Percentiles rank a stretch among this genome's conserved stretches.
Evolutionary conservation across 2,888 invertebrate genomes (phyloP).

Genomic region (Eumacrocentrus americanus): DNA sequence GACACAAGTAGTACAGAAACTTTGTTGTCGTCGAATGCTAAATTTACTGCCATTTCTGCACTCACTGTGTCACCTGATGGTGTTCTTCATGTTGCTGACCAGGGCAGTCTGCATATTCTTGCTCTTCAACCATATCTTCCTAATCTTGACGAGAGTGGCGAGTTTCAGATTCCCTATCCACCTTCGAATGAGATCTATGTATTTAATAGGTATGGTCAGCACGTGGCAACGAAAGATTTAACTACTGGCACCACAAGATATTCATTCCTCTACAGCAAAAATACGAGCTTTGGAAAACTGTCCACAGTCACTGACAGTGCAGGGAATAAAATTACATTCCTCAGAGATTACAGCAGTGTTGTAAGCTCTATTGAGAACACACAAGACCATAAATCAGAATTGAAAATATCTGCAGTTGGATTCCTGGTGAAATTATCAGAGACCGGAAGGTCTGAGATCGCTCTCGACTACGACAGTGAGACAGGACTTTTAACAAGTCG

Average conservation of each 20-base stretch:
- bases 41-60: slow-evolving; percentile 87
- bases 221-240: slow-evolving; percentile 91
- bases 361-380: slow-evolving; percentile 94
- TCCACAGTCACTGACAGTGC: slow-evolving; percentile 93
- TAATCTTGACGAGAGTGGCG: slow-evolving; percentile 84
- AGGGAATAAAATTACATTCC: slow-evolving; percentile 89
- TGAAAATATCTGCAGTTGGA: slow-evolving; percentile 92
- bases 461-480: slow-evolving; percentile 84
- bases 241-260: slow-evolving; percentile 95
- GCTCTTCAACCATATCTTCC: slow-evolving; percentile 87
- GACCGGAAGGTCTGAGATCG: slow-evolving; percentile 87
- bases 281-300: slow-evolving; percentile 92
- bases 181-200: slow-evolving; percentile 93
- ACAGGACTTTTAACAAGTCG: slow-evolving; percentile 85
- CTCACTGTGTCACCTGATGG: slow-evolving; percentile 94
- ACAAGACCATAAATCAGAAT: slow-evolving; percentile 89
- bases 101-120: slow-evolving; percentile 85
- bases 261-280: slow-evolving; percentile 95
- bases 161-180: slow-evolving; percentile 92
- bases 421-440: slow-evolving; percentile 87
- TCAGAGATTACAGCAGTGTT: slow-evolving; percentile 89
- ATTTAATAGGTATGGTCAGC: slow-evolving; percentile 96
- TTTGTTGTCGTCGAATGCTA: slow-evolving; percentile 86
- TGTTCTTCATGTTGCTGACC: slow-evolving; percentile 94
- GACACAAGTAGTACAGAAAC: slow-evolving; percentile 83